These are phyloP conservation scores for Helicoverpa assulta DNA, from an alignment of 2,888 invertebrate species.

Conservation along the genomic window DNA sequence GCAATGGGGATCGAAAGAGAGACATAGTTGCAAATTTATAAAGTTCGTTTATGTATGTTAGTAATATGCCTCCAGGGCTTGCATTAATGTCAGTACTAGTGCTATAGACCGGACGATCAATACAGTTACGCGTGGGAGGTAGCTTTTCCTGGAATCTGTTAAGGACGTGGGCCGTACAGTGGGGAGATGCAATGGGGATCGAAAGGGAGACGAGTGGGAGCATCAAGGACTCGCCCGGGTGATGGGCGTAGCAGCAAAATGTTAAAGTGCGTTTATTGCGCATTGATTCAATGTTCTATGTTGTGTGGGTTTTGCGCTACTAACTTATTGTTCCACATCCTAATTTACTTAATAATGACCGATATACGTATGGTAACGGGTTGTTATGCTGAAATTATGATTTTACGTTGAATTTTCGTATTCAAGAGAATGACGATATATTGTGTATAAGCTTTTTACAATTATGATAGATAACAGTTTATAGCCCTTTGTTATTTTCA, in stretches of 20 bases:
- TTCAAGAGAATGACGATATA: too few relatives aligned
- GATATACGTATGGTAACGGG: too few relatives aligned
- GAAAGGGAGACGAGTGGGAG: slow-evolving; percentile 36
- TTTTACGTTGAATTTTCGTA: too few relatives aligned
- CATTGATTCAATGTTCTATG: not conserved
- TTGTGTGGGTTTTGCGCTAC: not conserved
- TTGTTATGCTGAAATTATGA: too few relatives aligned
- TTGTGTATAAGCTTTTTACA: too few relatives aligned
- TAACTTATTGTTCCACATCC: not conserved
- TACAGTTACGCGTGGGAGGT: slow-evolving; percentile 41
- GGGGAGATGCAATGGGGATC: slow-evolving; percentile 31
- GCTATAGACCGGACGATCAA: slow-evolving; percentile 27
- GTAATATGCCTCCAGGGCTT: not conserved
- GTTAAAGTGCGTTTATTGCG: not conserved
- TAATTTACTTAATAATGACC: too few relatives aligned
- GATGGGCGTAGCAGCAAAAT: slow-evolving; percentile 12
- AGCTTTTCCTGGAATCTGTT: slow-evolving; percentile 23
- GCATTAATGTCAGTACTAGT: slow-evolving; percentile 5
- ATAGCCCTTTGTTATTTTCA: too few relatives aligned
- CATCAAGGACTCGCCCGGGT: slow-evolving; percentile 44
- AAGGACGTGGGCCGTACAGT: slow-evolving; percentile 36
- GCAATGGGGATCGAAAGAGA: slow-evolving; percentile 18
- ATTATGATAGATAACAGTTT: too few relatives aligned
- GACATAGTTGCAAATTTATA: not conserved
- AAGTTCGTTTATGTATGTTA: too few relatives aligned